These are phyloP conservation scores for Cloeon dipterum DNA, from an alignment of 2,888 invertebrate species.

Conservation along the genomic window DNA sequence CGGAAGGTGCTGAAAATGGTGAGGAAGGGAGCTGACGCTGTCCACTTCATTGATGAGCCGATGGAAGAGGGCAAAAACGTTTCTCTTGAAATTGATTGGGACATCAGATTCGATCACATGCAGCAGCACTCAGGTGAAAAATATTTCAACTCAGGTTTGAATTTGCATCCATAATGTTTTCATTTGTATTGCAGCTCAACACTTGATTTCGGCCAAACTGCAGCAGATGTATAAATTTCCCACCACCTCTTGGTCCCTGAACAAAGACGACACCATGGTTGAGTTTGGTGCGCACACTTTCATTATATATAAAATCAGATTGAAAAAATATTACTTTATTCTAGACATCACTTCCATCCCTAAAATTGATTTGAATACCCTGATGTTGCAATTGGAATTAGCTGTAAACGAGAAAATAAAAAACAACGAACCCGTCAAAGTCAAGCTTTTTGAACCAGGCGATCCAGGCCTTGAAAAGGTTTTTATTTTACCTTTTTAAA, in stretches of 20 bases:
- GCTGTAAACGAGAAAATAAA: slow-evolving; percentile 19
- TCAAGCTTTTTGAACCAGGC: slow-evolving; percentile 16
- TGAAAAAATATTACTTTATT: too few species aligned
- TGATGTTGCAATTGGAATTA: slow-evolving; percentile 17
- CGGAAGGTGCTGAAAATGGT: slow-evolving; percentile 17
- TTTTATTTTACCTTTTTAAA: too few species aligned
- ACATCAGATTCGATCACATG: slow-evolving; percentile 24
- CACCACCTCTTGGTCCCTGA: slow-evolving; percentile 24
- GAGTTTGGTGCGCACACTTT: slow-evolving; percentile 16
- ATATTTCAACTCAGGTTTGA: too few species aligned
- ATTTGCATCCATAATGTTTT: too few species aligned
- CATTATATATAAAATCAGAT: too few species aligned
- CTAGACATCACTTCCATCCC: too few species aligned
- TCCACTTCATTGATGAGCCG: slow-evolving; percentile 18
- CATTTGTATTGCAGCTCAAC: slow-evolving; percentile 19
- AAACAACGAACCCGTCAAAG: slow-evolving; percentile 14
- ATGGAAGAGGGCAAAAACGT: slow-evolving; percentile 16
- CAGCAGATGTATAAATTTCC: slow-evolving; percentile 17
- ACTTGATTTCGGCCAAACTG: slow-evolving; percentile 22
- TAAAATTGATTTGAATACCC: too few species aligned
- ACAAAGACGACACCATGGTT: slow-evolving; percentile 18
- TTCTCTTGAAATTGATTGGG: slow-evolving; percentile 20
- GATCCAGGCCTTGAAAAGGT: slow-evolving; percentile 18
- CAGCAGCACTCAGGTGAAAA: slow-evolving; percentile 25
- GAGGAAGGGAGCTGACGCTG: slow-evolving; percentile 17